A percentile compares a stretch with the other conserved stretches of the same genome.
phyloP scores from a whole-genome alignment of 1,140 invertebrate species.

The Dinoponera quadriceps region DNA sequence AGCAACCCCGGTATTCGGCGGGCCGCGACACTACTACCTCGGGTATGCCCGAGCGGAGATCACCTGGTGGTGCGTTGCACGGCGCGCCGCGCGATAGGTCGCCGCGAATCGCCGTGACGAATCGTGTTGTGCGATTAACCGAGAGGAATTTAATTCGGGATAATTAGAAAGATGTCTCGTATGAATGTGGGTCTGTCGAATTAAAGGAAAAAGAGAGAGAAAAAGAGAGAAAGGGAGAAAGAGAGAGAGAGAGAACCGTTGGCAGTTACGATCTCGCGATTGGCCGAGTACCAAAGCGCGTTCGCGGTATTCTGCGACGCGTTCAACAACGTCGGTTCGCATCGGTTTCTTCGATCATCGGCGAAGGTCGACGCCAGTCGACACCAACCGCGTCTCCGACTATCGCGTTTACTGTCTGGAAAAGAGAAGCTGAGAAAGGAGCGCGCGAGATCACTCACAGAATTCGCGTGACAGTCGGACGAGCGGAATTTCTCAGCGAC shows the following conservation, averaged over 20 bases:
- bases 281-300: constrained; percentile 34
- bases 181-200: no score
- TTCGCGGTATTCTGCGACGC: constrained; percentile 16
- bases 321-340: constrained; percentile 5
- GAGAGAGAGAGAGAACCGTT: no score
- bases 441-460: no score
- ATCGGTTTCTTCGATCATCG: not conserved
- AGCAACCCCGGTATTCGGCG: constrained; percentile 45
- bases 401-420: no score
- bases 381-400: not conserved
- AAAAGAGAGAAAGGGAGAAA: no score
- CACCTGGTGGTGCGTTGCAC: constrained; percentile 59
- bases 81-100: not conserved
- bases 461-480: not conserved
- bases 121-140: not conserved
- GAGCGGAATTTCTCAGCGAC: constrained; percentile 4
- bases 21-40: constrained; percentile 37
- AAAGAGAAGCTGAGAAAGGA: no score
- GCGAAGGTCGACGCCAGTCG: not conserved
- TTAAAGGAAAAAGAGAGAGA: no score
- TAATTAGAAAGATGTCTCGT: no score
- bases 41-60: constrained; percentile 40
- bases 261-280: not conserved
- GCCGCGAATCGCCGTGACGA: not conserved
- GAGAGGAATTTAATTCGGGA: no score